Percentiles rank a stretch among this genome's conserved stretches.
These are phyloP conservation scores for Redunca redunca DNA, from an alignment of 2,113 vertebrate species.

Conservation along the genomic window DNA sequence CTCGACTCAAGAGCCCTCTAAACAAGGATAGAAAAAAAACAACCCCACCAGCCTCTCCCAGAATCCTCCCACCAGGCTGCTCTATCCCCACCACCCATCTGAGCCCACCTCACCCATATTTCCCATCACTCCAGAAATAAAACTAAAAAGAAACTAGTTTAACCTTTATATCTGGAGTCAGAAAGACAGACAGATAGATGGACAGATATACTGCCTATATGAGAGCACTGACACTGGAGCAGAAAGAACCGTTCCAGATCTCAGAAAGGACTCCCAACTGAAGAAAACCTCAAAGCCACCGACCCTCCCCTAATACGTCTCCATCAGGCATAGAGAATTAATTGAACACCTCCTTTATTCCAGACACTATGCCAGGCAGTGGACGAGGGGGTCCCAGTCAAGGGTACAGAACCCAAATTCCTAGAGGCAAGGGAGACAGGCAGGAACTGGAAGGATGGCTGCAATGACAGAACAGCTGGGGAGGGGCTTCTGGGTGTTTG, in stretches of 20 bases:
- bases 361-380: neutral
- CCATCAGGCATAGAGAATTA: neutral
- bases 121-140: neutral
- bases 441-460: constrained; percentile 30
- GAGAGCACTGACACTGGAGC: neutral
- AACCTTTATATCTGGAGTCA: neutral
- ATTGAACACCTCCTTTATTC: neutral
- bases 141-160: neutral
- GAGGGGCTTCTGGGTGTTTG: constrained; percentile 49
- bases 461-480: constrained; percentile 21
- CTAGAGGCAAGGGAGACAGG: constrained; percentile 39
- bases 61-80: neutral
- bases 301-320: neutral
- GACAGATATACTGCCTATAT: neutral
- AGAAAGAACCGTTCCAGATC: neutral
- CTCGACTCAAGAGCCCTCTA: neutral
- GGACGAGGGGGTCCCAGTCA: neutral
- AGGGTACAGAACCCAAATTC: neutral
- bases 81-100: neutral
- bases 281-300: neutral
- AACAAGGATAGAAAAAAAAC: neutral
- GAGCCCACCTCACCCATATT: neutral
- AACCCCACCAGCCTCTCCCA: neutral
- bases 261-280: neutral
- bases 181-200: neutral